Evolutionary conservation across 2,888 invertebrate genomes (phyloP), one percentile per base, ranked within the genome.

Genomic region (Heliconius charithonia): DNA sequence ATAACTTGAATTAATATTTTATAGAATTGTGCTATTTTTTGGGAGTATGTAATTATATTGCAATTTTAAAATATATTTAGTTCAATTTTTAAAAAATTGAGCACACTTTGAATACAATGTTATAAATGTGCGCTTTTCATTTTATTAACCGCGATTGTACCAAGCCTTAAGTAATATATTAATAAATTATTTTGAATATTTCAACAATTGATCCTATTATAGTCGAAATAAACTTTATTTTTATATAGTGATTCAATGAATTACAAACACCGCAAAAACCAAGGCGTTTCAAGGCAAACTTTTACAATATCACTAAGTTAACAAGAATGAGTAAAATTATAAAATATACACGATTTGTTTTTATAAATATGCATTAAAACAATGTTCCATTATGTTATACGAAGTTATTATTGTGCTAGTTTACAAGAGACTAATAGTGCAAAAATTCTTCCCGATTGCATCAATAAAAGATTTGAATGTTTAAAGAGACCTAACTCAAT

Each of bases 261-360:
- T 41, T 41, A 37, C 12, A 13, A 63, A 63, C 67, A 69, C 32
- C 32, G 66, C 66, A 66, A 22, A 65, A 66, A 32, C 22, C 66
- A 69, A n/a, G 37, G 67, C 41, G 41, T 25, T 69, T 25, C 67
- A 69, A 67, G 67, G 67, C 67, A 69, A 69, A 41, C 37, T 41
- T 41, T 69, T 69, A 66, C 67, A 69, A 69, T 69, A 69, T 67
- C 66, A 67, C 32, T 32, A 69, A 41, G 41, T 69, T 41, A 69
- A 69, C 67, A 25, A 69, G 67, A 69, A 69, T 69, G 41, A 41
- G 37, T 69, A 41, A 41, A 59, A 72, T 56, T 72, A 56, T n/a
- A 72, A 56, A 56, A 32, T 29, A 72, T 72, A 29, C 29, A 56
- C 13, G 29, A 29, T 71, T 56, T 72, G 25, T 32, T 56, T 72